These are phyloP conservation scores for Trichosurus vulpecula DNA, from an alignment of 2,797 vertebrate genomes.

Conservation along the genomic window DNA sequence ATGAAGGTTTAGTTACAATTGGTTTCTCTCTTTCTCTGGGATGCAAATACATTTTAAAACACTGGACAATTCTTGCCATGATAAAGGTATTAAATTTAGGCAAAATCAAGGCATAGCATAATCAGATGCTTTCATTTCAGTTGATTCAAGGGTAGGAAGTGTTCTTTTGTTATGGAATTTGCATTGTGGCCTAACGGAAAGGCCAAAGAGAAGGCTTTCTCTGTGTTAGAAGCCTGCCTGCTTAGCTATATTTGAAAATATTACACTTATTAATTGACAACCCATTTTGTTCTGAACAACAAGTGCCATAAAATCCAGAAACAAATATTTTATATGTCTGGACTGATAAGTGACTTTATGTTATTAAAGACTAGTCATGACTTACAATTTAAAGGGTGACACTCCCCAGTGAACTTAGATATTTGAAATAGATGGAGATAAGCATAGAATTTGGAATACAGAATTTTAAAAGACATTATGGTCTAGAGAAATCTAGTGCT, in stretches of 20 bases:
- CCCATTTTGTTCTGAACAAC: neutral
- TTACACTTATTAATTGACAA: too few species aligned
- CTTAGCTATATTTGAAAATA: too few species aligned
- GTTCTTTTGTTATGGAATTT: neutral
- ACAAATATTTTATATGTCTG: neutral
- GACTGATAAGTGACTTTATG: neutral
- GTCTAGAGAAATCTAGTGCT: neutral
- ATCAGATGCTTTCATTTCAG: neutral
- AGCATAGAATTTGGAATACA: neutral
- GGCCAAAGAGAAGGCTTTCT: neutral
- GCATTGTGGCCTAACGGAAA: neutral
- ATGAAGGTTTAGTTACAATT: conserved; percentile 9
- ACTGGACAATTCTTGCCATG: neutral
- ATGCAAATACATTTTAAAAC: conserved; percentile 23
- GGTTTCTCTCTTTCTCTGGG: neutral
- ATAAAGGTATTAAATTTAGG: conserved; percentile 8
- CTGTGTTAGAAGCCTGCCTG: too few species aligned
- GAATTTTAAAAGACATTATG: neutral
- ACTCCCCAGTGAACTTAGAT: neutral
- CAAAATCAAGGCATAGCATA: neutral
- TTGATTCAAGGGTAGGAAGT: neutral
- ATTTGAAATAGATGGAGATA: neutral
- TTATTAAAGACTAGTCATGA: neutral
- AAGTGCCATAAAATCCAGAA: neutral
- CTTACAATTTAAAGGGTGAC: neutral